Base-by-base conservation (phyloP, 2,113 vertebrate genomes). In the Epinephelus cyanopodus region DNA sequence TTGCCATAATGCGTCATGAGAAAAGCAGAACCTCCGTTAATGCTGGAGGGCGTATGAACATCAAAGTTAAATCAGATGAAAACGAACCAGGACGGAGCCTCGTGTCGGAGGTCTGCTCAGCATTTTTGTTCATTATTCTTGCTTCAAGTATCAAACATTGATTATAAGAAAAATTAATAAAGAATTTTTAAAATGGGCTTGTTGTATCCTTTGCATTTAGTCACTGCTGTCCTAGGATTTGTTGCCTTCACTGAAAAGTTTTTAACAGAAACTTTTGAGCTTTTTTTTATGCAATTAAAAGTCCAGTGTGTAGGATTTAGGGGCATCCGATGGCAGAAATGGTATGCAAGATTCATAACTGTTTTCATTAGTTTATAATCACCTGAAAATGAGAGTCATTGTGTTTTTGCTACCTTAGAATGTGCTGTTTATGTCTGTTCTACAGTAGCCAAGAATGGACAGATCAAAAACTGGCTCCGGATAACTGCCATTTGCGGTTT, bases 161-260 rank as follows among this genome's bases (percentile, higher is more conserved):
- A 94, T 92, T 93, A 94, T 91, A 89, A 94, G 87, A 90, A 92
- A 92, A 94, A 91, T 85, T 86, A 94, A 95, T 94, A 94, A 93
- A 94, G 87, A 94, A 66, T 91, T 92, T 91, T 93, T 93, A 89
- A 93, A 90, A 90, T 86, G 77, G 61, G 0, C 8, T 69, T 1
- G 3, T 45, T 73, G 60, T 68, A 4, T 21, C 18, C 47, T 23
- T 67, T 53, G 29, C n/a, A n/a, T 81, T 60, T 11, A 10, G 1
- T 17, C 42, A 23, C n/a, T 42, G 5, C 10, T 2, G 18, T 19
- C 29, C 64, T 37, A 0, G 4, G 6, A 50, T 23, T 2, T 68
- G 74, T 52, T 10, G 1, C 33, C 18, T 33, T 67, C 17, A 66
- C 33, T 8, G 5, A 21, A 64, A 56, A 3, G 21, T 19, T 23